Base-by-base conservation (phyloP, 92 coral and sea anemone genomes). In the Desmophyllum pertusum region DNA sequence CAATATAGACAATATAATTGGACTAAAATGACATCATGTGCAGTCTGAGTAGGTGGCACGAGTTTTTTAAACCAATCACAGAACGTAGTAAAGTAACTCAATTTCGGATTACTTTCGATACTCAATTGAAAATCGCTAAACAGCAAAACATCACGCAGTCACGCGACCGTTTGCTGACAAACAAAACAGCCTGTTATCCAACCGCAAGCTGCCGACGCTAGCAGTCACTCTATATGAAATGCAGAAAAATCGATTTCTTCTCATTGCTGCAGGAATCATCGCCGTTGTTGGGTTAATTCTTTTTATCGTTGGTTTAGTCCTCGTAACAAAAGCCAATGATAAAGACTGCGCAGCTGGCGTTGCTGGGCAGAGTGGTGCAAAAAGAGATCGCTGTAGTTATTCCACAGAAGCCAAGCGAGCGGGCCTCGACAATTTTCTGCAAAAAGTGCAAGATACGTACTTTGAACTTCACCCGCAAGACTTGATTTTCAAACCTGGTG, bases 391-490 rank as follows among this genome's bases (percentile, higher is more conserved):
- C 29, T 81, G 87, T 21, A 52, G 45, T 13, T 76, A 68, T 63
- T 90, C 93, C 42, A 82, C 57, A 1, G 90, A 93, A 59, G 98
- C 97, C 39, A n/a, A 61, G 43, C 85, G 87, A 33, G 89, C 95
- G 6, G 98, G 97, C 15, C 83, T 95, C 31, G 94, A 77, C 18
- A 57, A 67, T 10, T 89, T 93, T 53, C 69, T 95, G 1, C 53
- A 85, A 17, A 90, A 88, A 81, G 97, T 91, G 17, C 88, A 87
- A 79, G 84, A 84, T 18, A 76, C 85, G 0, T 90, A 80, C 46
- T 75, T 41, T 38, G 89, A 87, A 1, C 53, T 86, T 1, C 86
- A 86, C 37, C 96, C 92, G 2, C 51, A 88, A 33, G 43, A 52
- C n/a, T 77, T 93, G 21, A 30, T 76, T 42, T 84, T 42, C 86